phyloP scores from a whole-genome alignment of 2,113 vertebrate genomes.

The Neotoma lepida region DNA sequence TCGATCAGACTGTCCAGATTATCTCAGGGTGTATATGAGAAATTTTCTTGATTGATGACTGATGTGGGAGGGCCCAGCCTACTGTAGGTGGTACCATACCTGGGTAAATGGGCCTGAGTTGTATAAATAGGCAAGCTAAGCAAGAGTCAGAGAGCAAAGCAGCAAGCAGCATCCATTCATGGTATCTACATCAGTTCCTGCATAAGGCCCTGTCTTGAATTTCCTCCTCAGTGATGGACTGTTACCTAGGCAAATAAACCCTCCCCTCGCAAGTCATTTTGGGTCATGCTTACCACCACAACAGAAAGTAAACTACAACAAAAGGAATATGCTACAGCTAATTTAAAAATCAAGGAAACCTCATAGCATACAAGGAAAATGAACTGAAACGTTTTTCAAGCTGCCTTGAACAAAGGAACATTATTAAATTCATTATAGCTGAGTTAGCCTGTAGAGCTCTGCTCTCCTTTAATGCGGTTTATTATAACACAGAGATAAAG shows the following conservation, averaged over 20 bases:
- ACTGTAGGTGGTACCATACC: neutral
- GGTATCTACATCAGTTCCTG: neutral
- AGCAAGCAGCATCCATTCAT: neutral
- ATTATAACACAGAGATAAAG: neutral
- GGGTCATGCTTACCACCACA: no score
- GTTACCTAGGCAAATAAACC: neutral
- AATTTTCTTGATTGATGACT: neutral
- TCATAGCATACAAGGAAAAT: conserved; percentile 46
- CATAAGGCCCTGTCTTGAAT: no score
- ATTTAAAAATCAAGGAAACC: conserved; percentile 37
- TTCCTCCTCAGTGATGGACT: neutral
- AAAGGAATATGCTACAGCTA: conserved; percentile 43
- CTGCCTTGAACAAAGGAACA: conserved; percentile 23
- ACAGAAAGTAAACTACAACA: neutral
- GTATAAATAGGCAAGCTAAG: neutral
- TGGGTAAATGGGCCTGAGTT: neutral
- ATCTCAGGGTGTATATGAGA: no score
- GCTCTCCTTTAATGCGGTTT: neutral
- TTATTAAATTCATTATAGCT: conserved; percentile 48
- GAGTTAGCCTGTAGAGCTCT: neutral
- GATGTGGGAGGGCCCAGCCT: neutral
- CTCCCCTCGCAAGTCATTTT: neutral
- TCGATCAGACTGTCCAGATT: neutral
- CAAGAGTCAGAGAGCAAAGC: neutral
- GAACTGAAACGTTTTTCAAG: conserved; percentile 49